These are phyloP conservation scores for Sinopyrophorus schimmeli DNA, from an alignment of 2,888 invertebrate species.

Conservation along the genomic window DNA sequence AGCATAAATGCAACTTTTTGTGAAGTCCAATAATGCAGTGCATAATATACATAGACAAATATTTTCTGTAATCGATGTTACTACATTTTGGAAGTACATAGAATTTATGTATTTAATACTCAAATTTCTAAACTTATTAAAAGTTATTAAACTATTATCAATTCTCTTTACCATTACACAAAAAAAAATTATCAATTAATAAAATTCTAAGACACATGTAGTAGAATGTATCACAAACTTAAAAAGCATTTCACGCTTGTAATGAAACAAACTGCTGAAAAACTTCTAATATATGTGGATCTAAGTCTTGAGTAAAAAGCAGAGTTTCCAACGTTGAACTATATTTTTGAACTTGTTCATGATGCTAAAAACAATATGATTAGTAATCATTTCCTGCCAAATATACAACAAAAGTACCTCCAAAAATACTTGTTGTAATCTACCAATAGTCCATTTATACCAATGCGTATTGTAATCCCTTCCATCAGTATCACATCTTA, in stretches of 20 bases:
- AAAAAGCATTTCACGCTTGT: slow-evolving; percentile 61
- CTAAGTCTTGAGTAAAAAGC: slow-evolving; percentile 94
- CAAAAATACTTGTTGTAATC: slow-evolving; percentile 93
- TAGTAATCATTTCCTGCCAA: slow-evolving; percentile 2
- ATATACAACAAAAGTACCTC: slow-evolving; percentile 65
- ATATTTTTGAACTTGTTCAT: slow-evolving; percentile 96
- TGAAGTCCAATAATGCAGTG: too few species aligned
- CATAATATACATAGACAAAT: too few species aligned
- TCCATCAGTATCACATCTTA: slow-evolving; percentile 90
- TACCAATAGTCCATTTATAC: slow-evolving; percentile 94
- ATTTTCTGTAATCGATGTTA: too few species aligned
- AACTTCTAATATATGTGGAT: slow-evolving; percentile 92
- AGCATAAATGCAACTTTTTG: too few species aligned
- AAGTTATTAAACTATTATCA: too few species aligned
- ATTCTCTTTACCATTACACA: too few species aligned
- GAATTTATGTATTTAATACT: too few species aligned
- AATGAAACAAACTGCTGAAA: slow-evolving; percentile 97
- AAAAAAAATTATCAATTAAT: too few species aligned
- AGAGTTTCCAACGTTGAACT: slow-evolving; percentile 93
- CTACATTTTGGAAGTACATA: too few species aligned
- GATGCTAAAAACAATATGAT: slow-evolving; percentile 72
- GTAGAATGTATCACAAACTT: slow-evolving; percentile 1
- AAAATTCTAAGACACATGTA: too few species aligned
- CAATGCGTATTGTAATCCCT: slow-evolving; percentile 91
- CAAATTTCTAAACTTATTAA: too few species aligned